Base-by-base conservation (phyloP, 2,888 invertebrate genomes). In the Diarsia mendica region DNA sequence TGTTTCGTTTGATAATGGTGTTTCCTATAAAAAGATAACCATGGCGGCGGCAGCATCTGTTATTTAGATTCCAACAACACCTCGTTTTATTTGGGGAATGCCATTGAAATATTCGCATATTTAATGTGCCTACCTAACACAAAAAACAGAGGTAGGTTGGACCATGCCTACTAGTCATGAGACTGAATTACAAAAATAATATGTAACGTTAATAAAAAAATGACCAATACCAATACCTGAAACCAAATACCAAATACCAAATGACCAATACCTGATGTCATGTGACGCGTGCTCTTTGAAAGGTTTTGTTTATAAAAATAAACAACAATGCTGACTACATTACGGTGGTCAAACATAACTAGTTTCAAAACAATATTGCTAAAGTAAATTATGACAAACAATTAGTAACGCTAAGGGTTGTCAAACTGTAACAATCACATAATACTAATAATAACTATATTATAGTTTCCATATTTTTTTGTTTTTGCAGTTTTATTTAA, bases 281-380 rank as follows among this genome's bases (percentile, higher is more conserved):
- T 51, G 72, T 55, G 49, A 55, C 33, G 28, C 2, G 13, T 28
- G 28, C 11, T 65, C 15, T 23, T 67, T 48, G 28, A 39, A 61
- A 69, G 4, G 18, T 33, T 66, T 65, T 65, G 1, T 44, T 71
- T 58, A 15, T n/a, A 44, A 58, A 46, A 44, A 70, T n/a, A 44
- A 49, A 51, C 33, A 23, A 15, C 33, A 49, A n/a, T 53, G 15
- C 58, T 79, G 81, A 72, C 70, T 60, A 73, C 69, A 69, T 68
- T 49, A 18, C 28, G 11, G 51, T 63, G 53, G 61, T 66, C 46
- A 68, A 63, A 83, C 67, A 67, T 67, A 68, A 61, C 73, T 67
- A 78, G 71, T 81, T 81, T 67, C 81, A 77, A 79, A 81, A 84
- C 77, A 74, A 69, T 61, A 68, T 71, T 71, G 33, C 64, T 48